phyloP scores from a whole-genome alignment of 1,140 invertebrate genomes.

The Calephelis nemesis region DNA sequence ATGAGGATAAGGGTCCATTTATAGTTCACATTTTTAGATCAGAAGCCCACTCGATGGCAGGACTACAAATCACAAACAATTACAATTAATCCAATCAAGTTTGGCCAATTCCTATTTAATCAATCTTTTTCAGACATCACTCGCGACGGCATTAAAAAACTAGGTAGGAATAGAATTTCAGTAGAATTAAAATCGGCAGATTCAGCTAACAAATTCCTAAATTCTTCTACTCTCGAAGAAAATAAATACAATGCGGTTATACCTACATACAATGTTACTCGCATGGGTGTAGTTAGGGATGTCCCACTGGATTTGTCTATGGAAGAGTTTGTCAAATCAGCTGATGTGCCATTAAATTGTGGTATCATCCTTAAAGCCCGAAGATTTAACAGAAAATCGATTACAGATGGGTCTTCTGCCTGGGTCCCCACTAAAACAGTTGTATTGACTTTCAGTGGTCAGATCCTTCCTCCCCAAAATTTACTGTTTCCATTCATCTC shows the following conservation, averaged over 20 bases:
- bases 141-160: slow-evolving; percentile 18
- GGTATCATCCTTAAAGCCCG: slow-evolving; percentile 28
- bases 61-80: too few relatives aligned
- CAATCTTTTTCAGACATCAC: too few relatives aligned
- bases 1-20: too few relatives aligned
- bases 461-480: slow-evolving; percentile 25
- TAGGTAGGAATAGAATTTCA: slow-evolving; percentile 25
- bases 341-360: slow-evolving; percentile 26
- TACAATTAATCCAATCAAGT: too few relatives aligned
- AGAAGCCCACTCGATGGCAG: too few relatives aligned
- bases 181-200: slow-evolving; percentile 21
- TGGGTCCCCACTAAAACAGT: too few relatives aligned
- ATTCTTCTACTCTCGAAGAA: background rate
- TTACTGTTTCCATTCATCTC: slow-evolving; percentile 25
- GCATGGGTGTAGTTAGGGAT: slow-evolving; percentile 29
- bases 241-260: too few relatives aligned
- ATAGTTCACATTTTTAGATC: too few relatives aligned
- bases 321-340: slow-evolving; percentile 23
- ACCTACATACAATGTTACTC: background rate
- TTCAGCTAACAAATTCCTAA: slow-evolving; percentile 26
- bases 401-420: too few relatives aligned
- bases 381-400: slow-evolving; percentile 24
- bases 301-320: slow-evolving; percentile 26
- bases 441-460: too few relatives aligned
- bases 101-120: too few relatives aligned